Conservation (phyloP, 2,797 vertebrate species). For the Amblyraja radiata region DNA sequence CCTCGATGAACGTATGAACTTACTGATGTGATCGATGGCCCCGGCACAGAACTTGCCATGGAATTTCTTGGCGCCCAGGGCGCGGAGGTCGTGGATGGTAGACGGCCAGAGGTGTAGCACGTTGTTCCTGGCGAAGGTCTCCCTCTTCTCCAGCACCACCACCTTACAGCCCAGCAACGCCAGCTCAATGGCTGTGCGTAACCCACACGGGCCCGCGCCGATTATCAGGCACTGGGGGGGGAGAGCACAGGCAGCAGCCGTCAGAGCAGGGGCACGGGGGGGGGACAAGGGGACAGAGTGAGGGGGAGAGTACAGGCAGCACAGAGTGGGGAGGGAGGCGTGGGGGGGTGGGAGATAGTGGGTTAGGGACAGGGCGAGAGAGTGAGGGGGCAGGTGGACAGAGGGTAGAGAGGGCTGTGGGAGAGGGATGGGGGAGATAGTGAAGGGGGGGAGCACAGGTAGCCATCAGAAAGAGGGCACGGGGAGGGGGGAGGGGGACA, state of each 20-base stretch:
- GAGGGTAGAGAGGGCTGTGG: no score
- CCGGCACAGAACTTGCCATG: slow-evolving; percentile 95
- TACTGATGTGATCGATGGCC: slow-evolving; percentile 96
- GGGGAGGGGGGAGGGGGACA: no score
- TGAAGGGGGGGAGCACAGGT: no score
- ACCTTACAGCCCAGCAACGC: slow-evolving; percentile 89
- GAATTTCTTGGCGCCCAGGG: slow-evolving; percentile 93
- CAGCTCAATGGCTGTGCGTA: slow-evolving; percentile 90
- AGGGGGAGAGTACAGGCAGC: no score
- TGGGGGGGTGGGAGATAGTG: no score
- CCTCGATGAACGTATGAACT: slow-evolving; percentile 51
- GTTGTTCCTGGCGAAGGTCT: slow-evolving; percentile 92
- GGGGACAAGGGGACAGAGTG: no score
- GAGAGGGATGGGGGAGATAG: no score
- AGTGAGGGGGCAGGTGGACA: no score
- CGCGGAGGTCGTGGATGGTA: slow-evolving; percentile 90
- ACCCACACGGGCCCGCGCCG: slow-evolving; percentile 88
- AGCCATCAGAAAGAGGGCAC: no score
- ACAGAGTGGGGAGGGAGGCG: no score
- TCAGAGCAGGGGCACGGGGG: no score
- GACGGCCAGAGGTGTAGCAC: slow-evolving; percentile 96
- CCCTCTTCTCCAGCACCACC: slow-evolving; percentile 88
- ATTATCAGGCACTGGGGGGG: slow-evolving; percentile 76
- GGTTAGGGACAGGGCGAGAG: no score
- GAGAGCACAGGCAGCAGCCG: background rate